A percentile compares a stretch with the other conserved stretches of the same genome.
Evolutionary conservation across 2,888 invertebrate genomes (phyloP).

Genomic region (Brenthis hecate): DNA sequence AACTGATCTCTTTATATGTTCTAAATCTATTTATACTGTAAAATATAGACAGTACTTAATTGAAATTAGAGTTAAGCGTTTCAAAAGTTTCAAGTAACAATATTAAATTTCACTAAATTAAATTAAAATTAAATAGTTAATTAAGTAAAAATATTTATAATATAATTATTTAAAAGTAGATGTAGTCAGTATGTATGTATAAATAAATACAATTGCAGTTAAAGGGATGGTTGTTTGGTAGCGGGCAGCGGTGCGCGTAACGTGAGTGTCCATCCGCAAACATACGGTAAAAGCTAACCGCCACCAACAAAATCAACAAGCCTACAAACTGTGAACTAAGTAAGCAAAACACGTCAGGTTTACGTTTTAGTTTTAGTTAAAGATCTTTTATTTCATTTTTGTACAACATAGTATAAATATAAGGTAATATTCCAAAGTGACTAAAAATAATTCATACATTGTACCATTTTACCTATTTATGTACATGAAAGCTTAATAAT

Average conservation of each 20-base stretch:
- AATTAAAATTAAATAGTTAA: no score
- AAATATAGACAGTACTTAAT: no score
- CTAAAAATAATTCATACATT: no score
- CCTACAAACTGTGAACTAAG: slow-evolving; percentile 26
- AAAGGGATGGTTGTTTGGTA: slow-evolving; percentile 16
- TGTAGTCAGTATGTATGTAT: neutral
- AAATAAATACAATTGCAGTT: neutral
- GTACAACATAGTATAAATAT: no score
- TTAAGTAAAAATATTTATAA: no score
- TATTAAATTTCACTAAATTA: no score
- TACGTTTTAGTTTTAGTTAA: neutral
- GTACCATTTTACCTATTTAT: neutral
- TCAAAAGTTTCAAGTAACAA: no score
- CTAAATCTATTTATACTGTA: no score
- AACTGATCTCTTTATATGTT: neutral
- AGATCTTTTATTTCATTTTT: neutral
- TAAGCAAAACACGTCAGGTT: slow-evolving; percentile 1
- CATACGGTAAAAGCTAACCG: slow-evolving; percentile 21
- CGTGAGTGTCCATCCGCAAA: slow-evolving; percentile 23
- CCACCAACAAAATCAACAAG: slow-evolving; percentile 22
- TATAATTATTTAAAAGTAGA: neutral
- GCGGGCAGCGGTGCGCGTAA: slow-evolving; percentile 14
- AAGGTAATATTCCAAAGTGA: no score
- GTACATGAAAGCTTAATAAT: slow-evolving; percentile 19
- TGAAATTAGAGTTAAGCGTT: no score